These are phyloP conservation scores for Nibea coibor DNA, from an alignment of 2,113 vertebrate genomes.

Conservation along the genomic window DNA sequence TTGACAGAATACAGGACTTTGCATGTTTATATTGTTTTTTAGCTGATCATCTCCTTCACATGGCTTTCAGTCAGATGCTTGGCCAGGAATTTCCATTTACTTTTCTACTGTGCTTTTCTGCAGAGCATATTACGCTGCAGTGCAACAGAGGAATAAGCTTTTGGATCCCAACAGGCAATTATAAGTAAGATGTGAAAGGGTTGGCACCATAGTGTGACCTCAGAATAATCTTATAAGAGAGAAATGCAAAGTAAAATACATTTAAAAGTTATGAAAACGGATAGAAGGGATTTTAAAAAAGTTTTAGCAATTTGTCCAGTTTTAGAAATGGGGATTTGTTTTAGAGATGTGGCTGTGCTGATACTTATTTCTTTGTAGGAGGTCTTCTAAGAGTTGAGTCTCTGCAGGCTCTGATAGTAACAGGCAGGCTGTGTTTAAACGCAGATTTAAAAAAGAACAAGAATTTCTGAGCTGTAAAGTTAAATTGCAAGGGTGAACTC, in stretches of 20 bases:
- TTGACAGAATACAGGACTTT: background rate
- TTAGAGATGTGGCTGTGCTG: slow-evolving; percentile 7
- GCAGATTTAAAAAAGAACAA: slow-evolving; percentile 28
- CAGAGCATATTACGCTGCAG: slow-evolving; percentile 36
- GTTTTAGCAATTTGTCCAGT: slow-evolving; percentile 20
- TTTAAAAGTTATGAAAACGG: slow-evolving; percentile 29
- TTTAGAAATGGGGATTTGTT: slow-evolving; percentile 31
- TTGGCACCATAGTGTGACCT: slow-evolving; percentile 39
- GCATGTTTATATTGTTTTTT: background rate
- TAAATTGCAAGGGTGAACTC: slow-evolving; percentile 32
- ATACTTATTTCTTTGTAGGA: slow-evolving; percentile 25
- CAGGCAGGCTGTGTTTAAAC: background rate
- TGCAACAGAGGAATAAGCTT: slow-evolving; percentile 37
- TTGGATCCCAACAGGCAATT: slow-evolving; percentile 52
- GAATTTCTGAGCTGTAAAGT: slow-evolving; percentile 36
- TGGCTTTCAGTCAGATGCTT: slow-evolving; percentile 2
- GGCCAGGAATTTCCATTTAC: slow-evolving; percentile 17
- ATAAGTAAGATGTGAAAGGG: slow-evolving; percentile 58
- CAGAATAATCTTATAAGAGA: slow-evolving; percentile 45
- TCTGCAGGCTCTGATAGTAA: slow-evolving; percentile 4
- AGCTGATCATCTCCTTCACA: background rate
- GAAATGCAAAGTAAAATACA: slow-evolving; percentile 32
- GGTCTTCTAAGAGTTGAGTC: background rate
- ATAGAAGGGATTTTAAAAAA: slow-evolving; percentile 7
- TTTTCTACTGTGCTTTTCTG: slow-evolving; percentile 25